Evolutionary conservation across 2,888 invertebrate species (phyloP).

Genomic region (Hyles lineata): DNA sequence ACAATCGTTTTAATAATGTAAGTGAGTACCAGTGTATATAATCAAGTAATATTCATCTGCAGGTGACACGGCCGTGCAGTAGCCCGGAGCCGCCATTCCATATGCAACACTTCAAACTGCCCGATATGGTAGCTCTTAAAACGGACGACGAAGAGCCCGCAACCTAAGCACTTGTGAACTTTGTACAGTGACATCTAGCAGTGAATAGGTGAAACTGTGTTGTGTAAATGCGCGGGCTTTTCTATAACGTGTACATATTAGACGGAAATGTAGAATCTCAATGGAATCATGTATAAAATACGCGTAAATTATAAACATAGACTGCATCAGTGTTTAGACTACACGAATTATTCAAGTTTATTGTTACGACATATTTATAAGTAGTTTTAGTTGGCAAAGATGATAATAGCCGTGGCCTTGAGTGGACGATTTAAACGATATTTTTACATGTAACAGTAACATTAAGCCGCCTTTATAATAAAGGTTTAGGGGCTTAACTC

Average conservation of each 20-base stretch:
- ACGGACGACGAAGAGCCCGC: conserved; percentile 56
- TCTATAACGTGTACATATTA: conserved; percentile 15
- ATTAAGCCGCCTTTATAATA: not conserved
- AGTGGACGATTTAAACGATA: conserved; percentile 26
- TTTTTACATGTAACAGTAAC: conserved; percentile 21
- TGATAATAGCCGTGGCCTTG: conserved; percentile 48
- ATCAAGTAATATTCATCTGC: conserved; percentile 15
- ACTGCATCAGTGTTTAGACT: conserved; percentile 18
- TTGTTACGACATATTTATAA: not conserved
- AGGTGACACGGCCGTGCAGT: conserved; percentile 65
- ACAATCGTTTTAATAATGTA: not conserved
- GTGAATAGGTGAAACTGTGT: not conserved
- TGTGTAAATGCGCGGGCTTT: not conserved
- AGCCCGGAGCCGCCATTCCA: conserved; percentile 90
- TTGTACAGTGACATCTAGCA: not conserved
- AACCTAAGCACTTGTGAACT: not conserved
- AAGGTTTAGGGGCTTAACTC: not conserved
- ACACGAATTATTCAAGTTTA: conserved; percentile 20
- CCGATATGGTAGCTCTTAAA: conserved; percentile 82
- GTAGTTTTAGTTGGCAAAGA: conserved; percentile 25
- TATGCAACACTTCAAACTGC: conserved; percentile 91
- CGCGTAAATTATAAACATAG: conserved; percentile 29
- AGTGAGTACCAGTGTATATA: not conserved
- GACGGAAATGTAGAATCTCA: conserved; percentile 43
- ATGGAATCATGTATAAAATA: conserved; percentile 33